Evolutionary conservation across 2,888 invertebrate species (phyloP), one percentile per base, ranked within the genome.

Genomic region (Coelogynopora nodosa): DNA sequence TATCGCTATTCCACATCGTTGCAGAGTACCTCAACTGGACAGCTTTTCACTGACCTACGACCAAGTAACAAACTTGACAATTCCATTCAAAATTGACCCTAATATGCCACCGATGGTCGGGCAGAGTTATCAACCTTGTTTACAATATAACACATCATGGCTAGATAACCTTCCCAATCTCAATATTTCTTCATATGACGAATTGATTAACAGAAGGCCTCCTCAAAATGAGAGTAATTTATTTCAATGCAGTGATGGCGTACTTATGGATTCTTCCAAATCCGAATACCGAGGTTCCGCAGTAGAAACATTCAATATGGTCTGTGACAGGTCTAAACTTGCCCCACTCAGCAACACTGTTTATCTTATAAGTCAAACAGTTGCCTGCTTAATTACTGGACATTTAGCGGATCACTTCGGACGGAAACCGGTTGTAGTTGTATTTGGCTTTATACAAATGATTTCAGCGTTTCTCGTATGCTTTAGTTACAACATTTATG

Each of bases 281-380:
- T 26, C 74, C 2, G 74, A 74, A 74, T 74, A n/a, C 23, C 18
- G 5, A 23, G 74, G 74, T 26, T 74, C 74, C 5, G 74, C 74
- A 74, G 2, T 74, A 26, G 74, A 74, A 74, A 23, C 74, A 2
- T 74, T 74, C 74, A 74, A 74, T 26, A 74, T 74, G 74, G 74
- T 74, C 23, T 74, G 74, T 74, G 74, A 74, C 5, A 5, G 74
- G 23, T 74, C 74, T 10, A 2, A 23, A 23, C 18, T 74, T 13
- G 74, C 74, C 2, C 74, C 74, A 74, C 27, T 74, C 18, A 74
- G 74, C 27, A 74, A 74, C 23, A 74, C 74, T 26, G 74, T 74
- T 13, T 74, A 74, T 23, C 23, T 74, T 13, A 13, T 74, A 23
- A 74, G 74, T 74, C 74, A 74, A 74, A 74, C 23, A n/a, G 74